Evolutionary conservation across 2,113 vertebrate genomes (phyloP).

Genomic region (Abramis brama): DNA sequence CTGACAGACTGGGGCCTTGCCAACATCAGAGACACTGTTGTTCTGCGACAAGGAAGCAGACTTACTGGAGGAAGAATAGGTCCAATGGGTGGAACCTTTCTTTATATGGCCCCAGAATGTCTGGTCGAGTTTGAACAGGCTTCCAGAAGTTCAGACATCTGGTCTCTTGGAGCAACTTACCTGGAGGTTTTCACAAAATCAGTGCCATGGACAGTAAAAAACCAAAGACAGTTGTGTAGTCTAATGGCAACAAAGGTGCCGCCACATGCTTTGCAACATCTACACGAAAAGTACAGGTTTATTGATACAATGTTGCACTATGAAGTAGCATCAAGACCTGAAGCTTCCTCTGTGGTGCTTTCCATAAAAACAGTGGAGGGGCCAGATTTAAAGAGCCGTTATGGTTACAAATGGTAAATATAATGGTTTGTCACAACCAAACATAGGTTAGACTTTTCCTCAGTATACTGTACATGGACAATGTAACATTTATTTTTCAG

Average conservation of each 20-base stretch:
- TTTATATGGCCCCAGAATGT: slow-evolving; percentile 22
- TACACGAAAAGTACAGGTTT: background rate
- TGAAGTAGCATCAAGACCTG: background rate
- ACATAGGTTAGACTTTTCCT: too few species aligned
- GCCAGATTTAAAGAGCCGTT: background rate
- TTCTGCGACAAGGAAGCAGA: background rate
- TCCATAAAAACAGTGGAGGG: background rate
- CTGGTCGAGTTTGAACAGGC: background rate
- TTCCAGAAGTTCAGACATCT: background rate
- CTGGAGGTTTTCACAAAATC: slow-evolving; percentile 34
- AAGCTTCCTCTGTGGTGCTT: background rate
- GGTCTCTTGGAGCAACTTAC: slow-evolving; percentile 4
- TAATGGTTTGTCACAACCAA: too few species aligned
- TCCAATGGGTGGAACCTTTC: slow-evolving; percentile 10
- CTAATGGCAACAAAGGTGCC: background rate
- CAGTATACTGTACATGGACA: too few species aligned
- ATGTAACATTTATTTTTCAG: too few species aligned
- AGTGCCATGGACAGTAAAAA: too few species aligned
- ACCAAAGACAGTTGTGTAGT: background rate
- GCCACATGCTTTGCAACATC: background rate
- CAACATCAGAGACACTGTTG: background rate
- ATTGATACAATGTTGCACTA: background rate
- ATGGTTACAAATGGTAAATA: background rate
- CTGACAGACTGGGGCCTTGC: background rate
- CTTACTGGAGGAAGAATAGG: background rate